Conservation (phyloP, 2,888 invertebrate species). For the Lithosia quadra region DNA sequence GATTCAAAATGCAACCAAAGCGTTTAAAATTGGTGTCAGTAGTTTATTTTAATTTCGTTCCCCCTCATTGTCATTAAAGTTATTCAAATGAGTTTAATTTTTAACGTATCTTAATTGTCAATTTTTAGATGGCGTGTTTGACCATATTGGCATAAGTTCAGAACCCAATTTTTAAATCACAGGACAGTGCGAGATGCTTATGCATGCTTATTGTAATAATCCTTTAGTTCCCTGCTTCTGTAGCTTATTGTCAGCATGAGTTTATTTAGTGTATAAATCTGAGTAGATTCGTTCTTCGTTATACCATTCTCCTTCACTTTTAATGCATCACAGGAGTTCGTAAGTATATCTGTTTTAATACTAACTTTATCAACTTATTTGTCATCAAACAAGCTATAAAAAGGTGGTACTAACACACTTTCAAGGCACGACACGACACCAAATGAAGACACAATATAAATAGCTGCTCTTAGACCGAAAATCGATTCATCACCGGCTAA, state of each 20-base stretch:
- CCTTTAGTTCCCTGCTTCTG: slow-evolving; percentile 46
- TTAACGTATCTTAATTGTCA: slow-evolving; percentile 44
- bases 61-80: slow-evolving; percentile 1
- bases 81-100: slow-evolving; percentile 41
- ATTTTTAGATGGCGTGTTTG: slow-evolving; percentile 62
- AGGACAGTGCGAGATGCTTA: slow-evolving; percentile 50
- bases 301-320: slow-evolving; percentile 56
- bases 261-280: slow-evolving; percentile 44
- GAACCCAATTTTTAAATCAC: slow-evolving; percentile 41
- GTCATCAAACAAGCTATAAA: background rate
- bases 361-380: background rate
- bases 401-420: slow-evolving; percentile 18
- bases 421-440: slow-evolving; percentile 21
- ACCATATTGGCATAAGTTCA: slow-evolving; percentile 41
- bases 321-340: slow-evolving; percentile 65
- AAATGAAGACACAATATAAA: slow-evolving; percentile 15
- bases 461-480: background rate
- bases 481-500: slow-evolving; percentile 11
- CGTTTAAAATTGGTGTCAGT: background rate
- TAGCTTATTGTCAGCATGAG: slow-evolving; percentile 54
- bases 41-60: background rate
- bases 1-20: slow-evolving; percentile 21
- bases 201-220: slow-evolving; percentile 60
- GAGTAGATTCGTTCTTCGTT: slow-evolving; percentile 48
- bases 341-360: slow-evolving; percentile 56